A percentile compares a stretch with the other conserved stretches of the same genome.
Evolutionary conservation across 1,140 invertebrate genomes (phyloP).

Genomic region (Ptiloglossa arizonensis): DNA sequence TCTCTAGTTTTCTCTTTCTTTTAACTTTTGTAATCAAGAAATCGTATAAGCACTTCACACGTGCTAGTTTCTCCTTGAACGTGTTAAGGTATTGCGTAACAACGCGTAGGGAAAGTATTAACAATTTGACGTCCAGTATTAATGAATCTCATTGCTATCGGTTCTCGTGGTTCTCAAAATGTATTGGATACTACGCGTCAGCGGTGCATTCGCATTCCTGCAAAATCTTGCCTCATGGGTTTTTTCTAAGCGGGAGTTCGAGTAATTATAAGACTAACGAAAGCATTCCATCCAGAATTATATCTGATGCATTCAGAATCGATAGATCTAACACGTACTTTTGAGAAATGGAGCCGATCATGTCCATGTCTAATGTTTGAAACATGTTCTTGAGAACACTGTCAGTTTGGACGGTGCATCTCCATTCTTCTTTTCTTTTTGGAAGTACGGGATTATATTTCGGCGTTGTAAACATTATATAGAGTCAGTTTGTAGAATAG

Average conservation of each 20-base stretch:
- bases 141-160: slow-evolving; percentile 40
- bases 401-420: slow-evolving; percentile 4
- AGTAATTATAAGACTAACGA: slow-evolving; percentile 47
- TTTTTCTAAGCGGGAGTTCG: slow-evolving; percentile 25
- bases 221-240: slow-evolving; percentile 52
- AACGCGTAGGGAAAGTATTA: neutral
- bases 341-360: slow-evolving; percentile 12
- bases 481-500: slow-evolving; percentile 63
- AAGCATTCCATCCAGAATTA: slow-evolving; percentile 65
- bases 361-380: neutral
- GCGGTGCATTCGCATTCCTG: slow-evolving; percentile 36
- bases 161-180: slow-evolving; percentile 31
- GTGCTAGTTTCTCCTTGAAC: neutral
- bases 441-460: slow-evolving; percentile 34
- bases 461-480: slow-evolving; percentile 40
- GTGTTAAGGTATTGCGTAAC: neutral
- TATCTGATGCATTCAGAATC: slow-evolving; percentile 34
- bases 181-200: neutral
- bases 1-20: slow-evolving; percentile 37
- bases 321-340: slow-evolving; percentile 46
- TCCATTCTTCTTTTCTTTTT: slow-evolving; percentile 10
- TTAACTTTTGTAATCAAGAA: neutral
- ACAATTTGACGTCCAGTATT: slow-evolving; percentile 56
- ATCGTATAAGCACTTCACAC: neutral
- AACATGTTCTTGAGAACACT: neutral